A percentile compares a stretch with the other conserved stretches of the same genome.
Conservation (phyloP, 2,797 vertebrate genomes). For the Cynopterus sphinx region DNA sequence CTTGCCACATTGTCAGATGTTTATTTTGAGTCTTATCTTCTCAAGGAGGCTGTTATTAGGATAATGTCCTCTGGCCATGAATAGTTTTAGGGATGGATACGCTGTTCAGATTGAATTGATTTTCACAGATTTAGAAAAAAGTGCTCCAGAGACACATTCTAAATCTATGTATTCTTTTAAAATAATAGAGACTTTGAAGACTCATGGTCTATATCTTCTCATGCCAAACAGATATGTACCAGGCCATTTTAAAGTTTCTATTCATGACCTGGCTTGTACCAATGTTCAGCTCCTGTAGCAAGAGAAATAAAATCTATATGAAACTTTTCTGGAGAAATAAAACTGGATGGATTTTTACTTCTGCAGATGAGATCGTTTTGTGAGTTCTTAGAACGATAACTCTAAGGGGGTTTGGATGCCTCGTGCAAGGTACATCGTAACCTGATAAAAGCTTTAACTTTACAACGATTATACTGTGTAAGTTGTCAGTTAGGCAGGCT, state of each 20-base stretch:
- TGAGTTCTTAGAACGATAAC: background rate
- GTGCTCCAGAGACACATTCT: background rate
- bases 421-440: background rate
- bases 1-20: background rate
- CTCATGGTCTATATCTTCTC: background rate
- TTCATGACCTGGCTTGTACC: background rate
- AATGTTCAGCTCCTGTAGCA: background rate
- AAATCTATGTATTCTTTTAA: background rate
- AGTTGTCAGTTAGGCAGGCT: background rate
- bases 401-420: background rate
- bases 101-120: background rate
- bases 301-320: background rate
- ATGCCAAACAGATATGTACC: background rate
- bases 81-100: background rate
- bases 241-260: background rate
- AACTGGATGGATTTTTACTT: background rate
- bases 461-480: background rate
- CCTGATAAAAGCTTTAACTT: background rate
- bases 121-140: background rate
- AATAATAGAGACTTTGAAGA: background rate
- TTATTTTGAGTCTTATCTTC: background rate
- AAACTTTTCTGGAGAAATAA: background rate
- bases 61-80: background rate
- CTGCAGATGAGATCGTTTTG: background rate
- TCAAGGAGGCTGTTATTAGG: background rate